Conservation (phyloP, 2,113 vertebrate species). For the Rana temporaria region DNA sequence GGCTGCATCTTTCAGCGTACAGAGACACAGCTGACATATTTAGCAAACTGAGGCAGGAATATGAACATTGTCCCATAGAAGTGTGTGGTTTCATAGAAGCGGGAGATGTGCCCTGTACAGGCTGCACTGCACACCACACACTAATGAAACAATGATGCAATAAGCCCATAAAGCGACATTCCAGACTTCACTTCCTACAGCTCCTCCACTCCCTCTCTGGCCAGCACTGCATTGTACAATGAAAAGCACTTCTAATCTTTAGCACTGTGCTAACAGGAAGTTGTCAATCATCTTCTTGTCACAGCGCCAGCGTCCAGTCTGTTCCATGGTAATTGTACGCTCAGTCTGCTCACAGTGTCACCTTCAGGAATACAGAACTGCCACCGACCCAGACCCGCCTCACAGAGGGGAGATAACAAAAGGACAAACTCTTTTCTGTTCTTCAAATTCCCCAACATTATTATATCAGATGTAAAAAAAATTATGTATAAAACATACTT, state of each 20-base stretch:
- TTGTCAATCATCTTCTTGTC: conserved; percentile 60
- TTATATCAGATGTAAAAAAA: no score
- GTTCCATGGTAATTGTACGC: conserved; percentile 54
- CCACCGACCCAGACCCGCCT: background rate
- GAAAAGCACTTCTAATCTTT: conserved; percentile 54
- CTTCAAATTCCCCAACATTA: no score
- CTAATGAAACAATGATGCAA: conserved; percentile 25
- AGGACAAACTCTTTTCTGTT: background rate
- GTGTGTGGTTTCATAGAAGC: background rate
- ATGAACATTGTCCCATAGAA: background rate
- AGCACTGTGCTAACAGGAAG: conserved; percentile 62
- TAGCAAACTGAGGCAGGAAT: background rate
- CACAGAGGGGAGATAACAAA: background rate
- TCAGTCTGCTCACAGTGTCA: background rate
- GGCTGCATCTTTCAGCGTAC: no score
- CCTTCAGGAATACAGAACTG: conserved; percentile 25
- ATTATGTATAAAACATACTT: no score
- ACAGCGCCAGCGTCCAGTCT: conserved; percentile 56
- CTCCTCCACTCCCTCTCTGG: conserved; percentile 42
- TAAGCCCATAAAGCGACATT: conserved; percentile 4
- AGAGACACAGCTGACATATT: no score
- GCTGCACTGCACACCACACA: background rate
- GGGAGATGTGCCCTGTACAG: background rate
- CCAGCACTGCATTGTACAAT: background rate
- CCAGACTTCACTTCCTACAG: conserved; percentile 3